Evolutionary conservation across 2,113 vertebrate genomes (phyloP), one percentile per base, ranked within the genome.

Genomic region (Ranitomeya variabilis): DNA sequence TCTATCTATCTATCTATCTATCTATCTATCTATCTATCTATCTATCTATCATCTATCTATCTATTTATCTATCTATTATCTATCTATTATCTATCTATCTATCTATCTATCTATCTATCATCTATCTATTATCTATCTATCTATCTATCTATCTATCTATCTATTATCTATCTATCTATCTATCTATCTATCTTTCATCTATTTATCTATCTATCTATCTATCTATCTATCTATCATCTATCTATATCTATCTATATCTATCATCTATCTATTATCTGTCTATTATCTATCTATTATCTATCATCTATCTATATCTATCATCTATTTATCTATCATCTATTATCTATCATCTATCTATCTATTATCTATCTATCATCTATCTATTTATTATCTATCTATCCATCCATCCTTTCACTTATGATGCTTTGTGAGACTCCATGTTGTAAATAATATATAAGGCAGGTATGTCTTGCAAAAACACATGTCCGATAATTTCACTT

Each of bases 401-500:
- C 10, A 9, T 67, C 64, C n/a, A n/a, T 67, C n/a, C 55, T 57
- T 13, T 9, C 55, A 11, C 7, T 13, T 64, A 21, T 64, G 18
- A 19, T 21, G 7, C 18, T 19, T 64, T 19, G n/a, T 71, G 67
- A 71, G 11, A 14, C 69, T 79, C 12, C 14, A 11, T 31, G 6
- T 16, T 15, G 15, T 60, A 4, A 62, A 81, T 81, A 37, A 81
- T 81, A 62, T 31, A 81, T 81, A 19, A 37, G 0, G 23, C 14
- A n/a, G 57, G 55, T 80, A 13, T 26, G 8, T 14, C n/a, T 80
- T 60, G 55, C 7, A 13, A 80, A 80, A 31, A 80, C 14, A 60
- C 79, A 80, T 37, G 57, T 80, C 54, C 55, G 55, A 60, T 60
- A 59, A 80, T 59, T 60, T 80, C 79, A 79, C 79, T n/a, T 26